These are phyloP conservation scores for Ferrisia virgata DNA, from an alignment of 2,888 invertebrate species.

Conservation along the genomic window DNA sequence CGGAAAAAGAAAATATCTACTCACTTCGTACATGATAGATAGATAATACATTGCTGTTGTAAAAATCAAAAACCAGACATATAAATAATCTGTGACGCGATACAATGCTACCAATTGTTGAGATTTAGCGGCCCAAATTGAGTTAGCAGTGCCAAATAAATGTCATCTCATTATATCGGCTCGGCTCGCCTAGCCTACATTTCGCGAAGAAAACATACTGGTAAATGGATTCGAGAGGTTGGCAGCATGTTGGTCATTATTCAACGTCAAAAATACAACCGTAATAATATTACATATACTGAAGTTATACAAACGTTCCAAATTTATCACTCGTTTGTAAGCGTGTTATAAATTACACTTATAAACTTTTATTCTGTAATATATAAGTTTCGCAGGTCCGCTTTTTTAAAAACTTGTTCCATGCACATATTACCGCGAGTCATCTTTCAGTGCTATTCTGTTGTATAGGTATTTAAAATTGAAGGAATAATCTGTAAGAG, in stretches of 20 bases:
- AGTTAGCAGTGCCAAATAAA: conserved; percentile 5
- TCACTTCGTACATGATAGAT: no score
- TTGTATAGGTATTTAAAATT: background rate
- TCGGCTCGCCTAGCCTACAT: no score
- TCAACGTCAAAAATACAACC: conserved; percentile 22
- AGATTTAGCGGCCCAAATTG: background rate
- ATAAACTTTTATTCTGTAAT: conserved; percentile 21
- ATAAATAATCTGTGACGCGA: background rate
- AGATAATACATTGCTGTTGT: no score
- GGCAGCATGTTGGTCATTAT: conserved; percentile 3
- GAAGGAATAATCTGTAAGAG: background rate
- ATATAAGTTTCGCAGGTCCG: background rate
- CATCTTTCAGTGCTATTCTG: no score
- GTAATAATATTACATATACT: conserved; percentile 26
- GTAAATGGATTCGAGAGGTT: conserved; percentile 21
- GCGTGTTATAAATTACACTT: conserved; percentile 27
- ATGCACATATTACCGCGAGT: background rate
- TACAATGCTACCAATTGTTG: background rate
- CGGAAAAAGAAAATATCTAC: no score
- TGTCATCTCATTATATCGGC: conserved; percentile 12
- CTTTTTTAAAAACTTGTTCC: background rate
- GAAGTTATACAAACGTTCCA: conserved; percentile 22
- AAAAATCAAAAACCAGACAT: background rate
- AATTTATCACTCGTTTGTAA: conserved; percentile 30
- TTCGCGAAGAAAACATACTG: background rate